A percentile compares a stretch with the other conserved stretches of the same genome.
These are phyloP conservation scores for Heliconius ismenius DNA, from an alignment of 2,888 invertebrate species.

Conservation along the genomic window DNA sequence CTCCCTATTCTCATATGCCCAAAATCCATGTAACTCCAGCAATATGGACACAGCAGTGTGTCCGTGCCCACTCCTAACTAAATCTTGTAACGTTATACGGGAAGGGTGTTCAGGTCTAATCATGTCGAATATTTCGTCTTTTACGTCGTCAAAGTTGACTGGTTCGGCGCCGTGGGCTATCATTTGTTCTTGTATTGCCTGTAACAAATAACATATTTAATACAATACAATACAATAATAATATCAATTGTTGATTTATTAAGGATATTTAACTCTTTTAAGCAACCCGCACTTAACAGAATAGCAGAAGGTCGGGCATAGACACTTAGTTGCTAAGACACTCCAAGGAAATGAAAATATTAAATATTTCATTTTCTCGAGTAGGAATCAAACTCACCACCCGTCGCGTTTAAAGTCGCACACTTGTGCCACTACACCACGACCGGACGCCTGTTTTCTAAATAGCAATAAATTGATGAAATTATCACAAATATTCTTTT, in stretches of 20 bases:
- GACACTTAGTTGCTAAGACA: background rate
- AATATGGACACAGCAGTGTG: conserved; percentile 96
- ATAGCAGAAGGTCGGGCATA: background rate
- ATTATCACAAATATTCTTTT: no score
- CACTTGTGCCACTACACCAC: background rate
- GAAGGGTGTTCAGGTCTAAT: conserved; percentile 92
- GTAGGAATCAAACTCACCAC: background rate
- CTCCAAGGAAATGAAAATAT: background rate
- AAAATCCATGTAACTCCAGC: conserved; percentile 97
- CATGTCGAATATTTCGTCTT: conserved; percentile 99
- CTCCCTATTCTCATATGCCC: conserved; percentile 97
- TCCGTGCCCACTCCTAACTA: conserved; percentile 93
- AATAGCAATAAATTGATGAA: no score
- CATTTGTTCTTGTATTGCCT: conserved; percentile 96
- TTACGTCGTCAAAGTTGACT: conserved; percentile 95
- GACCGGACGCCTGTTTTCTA: background rate
- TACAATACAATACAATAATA: no score
- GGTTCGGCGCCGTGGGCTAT: conserved; percentile 92
- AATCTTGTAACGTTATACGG: conserved; percentile 92
- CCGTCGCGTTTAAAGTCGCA: background rate
- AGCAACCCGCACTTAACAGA: background rate
- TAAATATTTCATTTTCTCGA: no score
- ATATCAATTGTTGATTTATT: no score
- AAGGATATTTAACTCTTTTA: background rate
- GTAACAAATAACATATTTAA: conserved; percentile 33